Percentiles rank a stretch among this genome's conserved stretches.
phyloP scores from a whole-genome alignment of 1,140 invertebrate genomes.

The Heliconius eleuchia region DNA sequence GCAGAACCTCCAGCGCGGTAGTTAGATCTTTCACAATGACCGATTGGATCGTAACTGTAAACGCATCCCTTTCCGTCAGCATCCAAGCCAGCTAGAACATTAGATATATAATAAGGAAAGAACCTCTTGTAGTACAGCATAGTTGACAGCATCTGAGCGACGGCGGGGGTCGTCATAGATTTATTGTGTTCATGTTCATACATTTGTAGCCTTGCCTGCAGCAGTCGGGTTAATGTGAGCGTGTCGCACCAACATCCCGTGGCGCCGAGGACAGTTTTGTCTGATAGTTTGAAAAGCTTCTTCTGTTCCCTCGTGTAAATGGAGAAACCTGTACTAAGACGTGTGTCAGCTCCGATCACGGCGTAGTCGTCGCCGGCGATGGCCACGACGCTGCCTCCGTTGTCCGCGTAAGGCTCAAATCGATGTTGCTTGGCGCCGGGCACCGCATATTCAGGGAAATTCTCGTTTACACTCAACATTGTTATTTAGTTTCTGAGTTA shows the following conservation, averaged over 20 bases:
- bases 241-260: conserved; percentile 99
- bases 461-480: conserved; percentile 69
- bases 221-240: conserved; percentile 93
- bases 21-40: conserved; percentile 91
- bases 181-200: conserved; percentile 98
- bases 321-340: conserved; percentile 94
- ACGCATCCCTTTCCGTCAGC: conserved; percentile 95
- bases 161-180: conserved; percentile 94
- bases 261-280: conserved; percentile 92
- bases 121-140: conserved; percentile 98
- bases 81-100: conserved; percentile 95
- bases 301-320: conserved; percentile 94
- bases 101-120: conserved; percentile 99
- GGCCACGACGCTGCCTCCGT: conserved; percentile 93
- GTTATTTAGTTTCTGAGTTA: conserved; percentile 30
- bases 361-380: conserved; percentile 96
- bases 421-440: conserved; percentile 83
- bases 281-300: conserved; percentile 91
- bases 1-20: conserved; percentile 94
- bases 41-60: conserved; percentile 98
- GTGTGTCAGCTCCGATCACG: conserved; percentile 94
- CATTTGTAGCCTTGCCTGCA: conserved; percentile 95
- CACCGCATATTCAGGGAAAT: conserved; percentile 86
- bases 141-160: conserved; percentile 97
- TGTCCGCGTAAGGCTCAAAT: conserved; percentile 89